Evolutionary conservation across 2,113 vertebrate genomes (phyloP).

Genomic region (Corynorhinus townsendii): DNA sequence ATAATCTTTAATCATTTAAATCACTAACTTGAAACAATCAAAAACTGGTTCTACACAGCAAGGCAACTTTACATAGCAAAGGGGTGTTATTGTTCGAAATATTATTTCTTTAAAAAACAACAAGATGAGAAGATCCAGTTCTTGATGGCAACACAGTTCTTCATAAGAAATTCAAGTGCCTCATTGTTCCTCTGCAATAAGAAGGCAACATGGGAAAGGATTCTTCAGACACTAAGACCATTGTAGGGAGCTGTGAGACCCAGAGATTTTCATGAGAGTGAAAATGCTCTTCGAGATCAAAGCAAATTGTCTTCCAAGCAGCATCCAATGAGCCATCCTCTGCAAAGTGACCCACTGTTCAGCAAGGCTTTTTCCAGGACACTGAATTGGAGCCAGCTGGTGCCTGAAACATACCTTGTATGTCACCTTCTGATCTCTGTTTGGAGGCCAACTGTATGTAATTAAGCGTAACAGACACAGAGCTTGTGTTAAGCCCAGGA

Average conservation of each 20-base stretch:
- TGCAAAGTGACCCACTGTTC: constrained; percentile 58
- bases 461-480: constrained; percentile 55
- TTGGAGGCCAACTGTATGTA: constrained; percentile 54
- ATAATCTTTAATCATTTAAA: neutral
- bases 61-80: neutral
- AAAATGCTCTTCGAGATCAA: constrained; percentile 35
- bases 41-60: neutral
- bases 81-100: neutral
- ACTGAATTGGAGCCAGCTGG: constrained; percentile 66
- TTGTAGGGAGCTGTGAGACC: neutral
- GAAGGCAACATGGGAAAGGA: constrained; percentile 21
- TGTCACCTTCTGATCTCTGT: constrained; percentile 54
- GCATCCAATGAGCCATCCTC: constrained; percentile 29
- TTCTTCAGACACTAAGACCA: constrained; percentile 33
- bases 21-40: neutral
- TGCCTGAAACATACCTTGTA: constrained; percentile 3
- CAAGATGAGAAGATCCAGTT: neutral
- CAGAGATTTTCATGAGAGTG: constrained; percentile 16
- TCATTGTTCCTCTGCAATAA: constrained; percentile 21
- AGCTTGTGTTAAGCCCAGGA: constrained; percentile 54
- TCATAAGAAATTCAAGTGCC: constrained; percentile 11
- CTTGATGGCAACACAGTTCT: neutral
- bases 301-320: constrained; percentile 30
- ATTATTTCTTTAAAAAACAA: neutral
- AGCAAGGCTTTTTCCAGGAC: neutral